These are phyloP conservation scores for Deladenus siricidicola DNA, from an alignment of 2,888 invertebrate species.

Conservation along the genomic window DNA sequence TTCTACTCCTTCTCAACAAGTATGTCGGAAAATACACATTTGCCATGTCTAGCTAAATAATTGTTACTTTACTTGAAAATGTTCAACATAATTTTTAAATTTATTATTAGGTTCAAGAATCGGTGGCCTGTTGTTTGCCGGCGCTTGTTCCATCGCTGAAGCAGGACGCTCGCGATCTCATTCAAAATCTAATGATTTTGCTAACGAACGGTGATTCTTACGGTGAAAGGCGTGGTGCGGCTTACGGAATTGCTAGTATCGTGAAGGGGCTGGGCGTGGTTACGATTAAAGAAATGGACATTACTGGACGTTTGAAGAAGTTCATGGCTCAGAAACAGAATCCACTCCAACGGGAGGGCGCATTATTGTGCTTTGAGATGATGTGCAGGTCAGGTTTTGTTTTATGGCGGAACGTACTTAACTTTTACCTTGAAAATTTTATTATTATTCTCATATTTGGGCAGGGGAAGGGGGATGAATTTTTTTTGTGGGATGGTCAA, in stretches of 20 bases:
- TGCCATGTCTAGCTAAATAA: too few species aligned
- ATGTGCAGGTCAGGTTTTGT: constrained; percentile 30
- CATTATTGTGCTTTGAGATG: constrained; percentile 94
- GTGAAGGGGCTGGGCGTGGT: constrained; percentile 94
- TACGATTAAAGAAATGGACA: constrained; percentile 89
- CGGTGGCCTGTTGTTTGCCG: constrained; percentile 89
- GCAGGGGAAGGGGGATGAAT: too few species aligned
- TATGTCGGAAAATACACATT: constrained; percentile 45
- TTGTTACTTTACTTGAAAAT: too few species aligned
- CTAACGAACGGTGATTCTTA: constrained; percentile 83
- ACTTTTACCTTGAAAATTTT: too few species aligned
- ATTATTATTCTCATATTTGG: too few species aligned
- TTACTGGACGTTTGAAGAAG: constrained; percentile 46
- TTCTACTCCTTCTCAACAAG: constrained; percentile 90
- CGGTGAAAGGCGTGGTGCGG: constrained; percentile 85
- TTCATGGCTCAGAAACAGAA: constrained; percentile 67
- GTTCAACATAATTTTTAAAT: constrained; percentile 3
- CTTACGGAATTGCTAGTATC: constrained; percentile 72
- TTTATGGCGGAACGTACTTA: too few species aligned
- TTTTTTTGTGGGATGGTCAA: too few species aligned
- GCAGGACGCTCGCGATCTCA: constrained; percentile 77
- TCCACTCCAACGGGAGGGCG: constrained; percentile 79
- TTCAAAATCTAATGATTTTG: constrained; percentile 76
- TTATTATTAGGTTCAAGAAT: constrained; percentile 75
- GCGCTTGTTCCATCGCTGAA: constrained; percentile 84